Percentiles rank a stretch among this genome's conserved stretches.
phyloP scores from a whole-genome alignment of 2,888 invertebrate species.

The Diadegma fenestrale region DNA sequence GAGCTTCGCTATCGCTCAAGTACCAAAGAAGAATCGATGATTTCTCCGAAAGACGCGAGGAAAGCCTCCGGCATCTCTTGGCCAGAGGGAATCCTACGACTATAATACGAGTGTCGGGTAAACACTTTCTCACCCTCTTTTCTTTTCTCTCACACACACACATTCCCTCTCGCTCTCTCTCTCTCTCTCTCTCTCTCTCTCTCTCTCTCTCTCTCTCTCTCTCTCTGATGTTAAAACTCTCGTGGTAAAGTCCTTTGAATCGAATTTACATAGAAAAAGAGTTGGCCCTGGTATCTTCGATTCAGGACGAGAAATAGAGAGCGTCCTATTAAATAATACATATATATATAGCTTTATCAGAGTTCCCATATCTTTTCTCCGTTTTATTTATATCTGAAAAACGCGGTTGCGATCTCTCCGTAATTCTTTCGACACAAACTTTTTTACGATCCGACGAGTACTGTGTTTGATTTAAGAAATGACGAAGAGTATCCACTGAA shows the following conservation, averaged over 20 bases:
- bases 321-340: conserved; percentile 30
- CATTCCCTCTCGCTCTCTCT: too few species aligned
- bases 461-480: conserved; percentile 17
- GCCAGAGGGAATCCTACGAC: conserved; percentile 47
- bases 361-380: conserved; percentile 33
- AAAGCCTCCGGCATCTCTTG: conserved; percentile 19
- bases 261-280: conserved; percentile 68
- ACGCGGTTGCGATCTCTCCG: conserved; percentile 12
- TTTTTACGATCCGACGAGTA: conserved; percentile 6
- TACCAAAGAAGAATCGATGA: conserved; percentile 61
- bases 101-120: conserved; percentile 65
- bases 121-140: conserved; percentile 61
- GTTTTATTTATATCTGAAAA: conserved; percentile 16
- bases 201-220: conserved; percentile 15
- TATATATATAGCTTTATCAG: conserved; percentile 5
- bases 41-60: conserved; percentile 58
- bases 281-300: conserved; percentile 60
- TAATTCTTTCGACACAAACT: conserved; percentile 13
- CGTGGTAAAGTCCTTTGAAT: conserved; percentile 59
- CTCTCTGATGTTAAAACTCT: conserved; percentile 57
- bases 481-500: not conserved
- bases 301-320: conserved; percentile 59
- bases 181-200: conserved; percentile 19
- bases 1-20: conserved; percentile 54
- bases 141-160: not conserved